These are phyloP conservation scores for Pseudocheirus occidentalis DNA, from an alignment of 2,797 vertebrate genomes.

Conservation along the genomic window DNA sequence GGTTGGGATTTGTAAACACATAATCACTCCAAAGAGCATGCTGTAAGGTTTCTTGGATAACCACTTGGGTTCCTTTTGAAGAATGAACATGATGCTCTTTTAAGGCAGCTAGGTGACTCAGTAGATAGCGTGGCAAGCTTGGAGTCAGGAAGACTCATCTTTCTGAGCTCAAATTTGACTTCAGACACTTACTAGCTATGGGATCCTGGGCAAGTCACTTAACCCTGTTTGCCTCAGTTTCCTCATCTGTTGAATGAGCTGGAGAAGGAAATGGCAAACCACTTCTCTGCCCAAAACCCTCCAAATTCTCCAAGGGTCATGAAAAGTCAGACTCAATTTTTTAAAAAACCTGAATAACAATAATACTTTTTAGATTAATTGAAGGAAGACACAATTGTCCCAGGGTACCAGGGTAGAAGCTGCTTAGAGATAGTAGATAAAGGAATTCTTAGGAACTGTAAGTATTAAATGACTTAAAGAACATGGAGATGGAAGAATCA, in stretches of 20 bases:
- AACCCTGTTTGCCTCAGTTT: not conserved
- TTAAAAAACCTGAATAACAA: too few species aligned
- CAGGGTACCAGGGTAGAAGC: not conserved
- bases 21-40: constrained; percentile 46
- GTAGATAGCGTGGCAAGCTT: not conserved
- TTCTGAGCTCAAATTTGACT: not conserved
- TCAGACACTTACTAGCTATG: not conserved
- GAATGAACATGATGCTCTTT: not conserved
- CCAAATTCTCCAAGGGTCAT: not conserved
- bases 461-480: not conserved
- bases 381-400: constrained; percentile 30
- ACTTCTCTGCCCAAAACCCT: not conserved
- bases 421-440: not conserved
- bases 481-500: not conserved
- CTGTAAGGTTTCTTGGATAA: constrained; percentile 56
- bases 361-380: constrained; percentile 25
- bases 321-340: not conserved
- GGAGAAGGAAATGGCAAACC: not conserved
- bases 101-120: not conserved
- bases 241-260: not conserved
- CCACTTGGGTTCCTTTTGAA: constrained; percentile 2
- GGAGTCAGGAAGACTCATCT: not conserved
- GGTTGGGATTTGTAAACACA: constrained; percentile 57
- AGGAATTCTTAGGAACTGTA: not conserved
- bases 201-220: not conserved